Conservation (phyloP, 2,888 invertebrate species). For the Hypomecis punctinalis region DNA sequence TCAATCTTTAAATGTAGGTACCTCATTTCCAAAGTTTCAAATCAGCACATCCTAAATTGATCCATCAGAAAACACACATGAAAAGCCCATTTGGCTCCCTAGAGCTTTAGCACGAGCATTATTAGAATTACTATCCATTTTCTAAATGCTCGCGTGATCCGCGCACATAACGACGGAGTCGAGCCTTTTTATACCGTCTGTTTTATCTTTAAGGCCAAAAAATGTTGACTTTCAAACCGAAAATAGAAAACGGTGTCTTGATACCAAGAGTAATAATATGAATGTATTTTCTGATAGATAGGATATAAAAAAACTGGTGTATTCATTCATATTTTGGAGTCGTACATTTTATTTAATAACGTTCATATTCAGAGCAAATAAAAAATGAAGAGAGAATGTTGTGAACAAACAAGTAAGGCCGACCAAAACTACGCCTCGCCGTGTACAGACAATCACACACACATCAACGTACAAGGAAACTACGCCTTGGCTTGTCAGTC, state of each 20-base stretch:
- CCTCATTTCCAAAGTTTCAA: neutral
- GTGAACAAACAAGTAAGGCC: too few relatives aligned
- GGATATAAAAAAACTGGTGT: too few relatives aligned
- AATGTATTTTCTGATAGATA: too few relatives aligned
- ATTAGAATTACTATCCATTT: slow-evolving; percentile 26
- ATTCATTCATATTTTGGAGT: too few relatives aligned
- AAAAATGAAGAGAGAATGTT: too few relatives aligned
- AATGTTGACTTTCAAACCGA: slow-evolving; percentile 8
- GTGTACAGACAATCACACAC: too few relatives aligned
- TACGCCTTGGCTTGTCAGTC: too few relatives aligned
- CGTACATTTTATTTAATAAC: too few relatives aligned
- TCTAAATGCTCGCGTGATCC: slow-evolving; percentile 23
- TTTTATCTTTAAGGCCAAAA: slow-evolving; percentile 10
- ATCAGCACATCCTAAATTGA: slow-evolving; percentile 3
- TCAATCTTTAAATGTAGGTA: neutral
- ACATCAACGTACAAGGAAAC: too few relatives aligned
- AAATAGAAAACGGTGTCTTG: slow-evolving; percentile 1
- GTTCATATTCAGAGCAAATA: too few relatives aligned
- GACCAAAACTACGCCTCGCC: too few relatives aligned
- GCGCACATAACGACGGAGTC: slow-evolving; percentile 12
- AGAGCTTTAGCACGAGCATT: slow-evolving; percentile 10
- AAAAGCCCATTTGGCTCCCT: slow-evolving; percentile 9
- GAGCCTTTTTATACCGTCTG: slow-evolving; percentile 9
- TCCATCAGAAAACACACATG: slow-evolving; percentile 5
- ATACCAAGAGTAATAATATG: too few relatives aligned